Percentiles rank a stretch among this genome's conserved stretches.
phyloP scores from a whole-genome alignment of 2,888 invertebrate genomes.

The Fragum sueziense region DNA sequence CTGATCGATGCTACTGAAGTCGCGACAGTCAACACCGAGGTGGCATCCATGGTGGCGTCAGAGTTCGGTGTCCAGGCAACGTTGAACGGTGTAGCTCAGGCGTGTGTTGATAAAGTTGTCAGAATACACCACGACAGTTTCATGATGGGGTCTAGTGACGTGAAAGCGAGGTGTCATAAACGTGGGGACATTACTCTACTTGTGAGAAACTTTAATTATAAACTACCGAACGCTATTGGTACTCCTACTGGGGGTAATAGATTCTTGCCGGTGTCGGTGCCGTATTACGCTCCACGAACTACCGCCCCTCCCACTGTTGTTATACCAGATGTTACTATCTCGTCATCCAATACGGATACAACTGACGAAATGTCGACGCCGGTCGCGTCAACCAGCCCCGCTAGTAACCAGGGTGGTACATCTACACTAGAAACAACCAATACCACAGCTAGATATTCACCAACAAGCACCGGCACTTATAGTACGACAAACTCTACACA shows the following conservation, averaged over 20 bases:
- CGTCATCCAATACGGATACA: slow-evolving; percentile 20
- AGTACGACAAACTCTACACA: slow-evolving; percentile 78
- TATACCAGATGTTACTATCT: slow-evolving; percentile 51
- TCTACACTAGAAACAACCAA: slow-evolving; percentile 41
- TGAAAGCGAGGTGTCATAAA: slow-evolving; percentile 82
- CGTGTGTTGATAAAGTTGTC: slow-evolving; percentile 92
- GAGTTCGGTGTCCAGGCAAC: slow-evolving; percentile 90
- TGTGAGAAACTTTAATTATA: slow-evolving; percentile 93
- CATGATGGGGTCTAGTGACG: slow-evolving; percentile 83
- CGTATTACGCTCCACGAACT: slow-evolving; percentile 58
- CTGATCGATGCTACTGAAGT: slow-evolving; percentile 90
- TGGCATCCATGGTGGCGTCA: slow-evolving; percentile 78
- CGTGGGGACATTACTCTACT: slow-evolving; percentile 93
- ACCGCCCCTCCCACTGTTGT: slow-evolving; percentile 55
- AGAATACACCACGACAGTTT: slow-evolving; percentile 91
- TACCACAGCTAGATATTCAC: slow-evolving; percentile 48
- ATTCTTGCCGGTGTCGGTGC: slow-evolving; percentile 64
- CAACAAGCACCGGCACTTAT: slow-evolving; percentile 63
- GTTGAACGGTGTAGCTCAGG: slow-evolving; percentile 91
- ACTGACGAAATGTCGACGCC: slow-evolving; percentile 51
- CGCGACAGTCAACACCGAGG: slow-evolving; percentile 86
- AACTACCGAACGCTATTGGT: slow-evolving; percentile 86
- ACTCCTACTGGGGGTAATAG: slow-evolving; percentile 76
- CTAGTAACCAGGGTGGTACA: slow-evolving; percentile 48
- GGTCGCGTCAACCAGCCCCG: slow-evolving; percentile 42